Base-by-base conservation (phyloP, 2,888 invertebrate genomes). In the Pocota personata region DNA sequence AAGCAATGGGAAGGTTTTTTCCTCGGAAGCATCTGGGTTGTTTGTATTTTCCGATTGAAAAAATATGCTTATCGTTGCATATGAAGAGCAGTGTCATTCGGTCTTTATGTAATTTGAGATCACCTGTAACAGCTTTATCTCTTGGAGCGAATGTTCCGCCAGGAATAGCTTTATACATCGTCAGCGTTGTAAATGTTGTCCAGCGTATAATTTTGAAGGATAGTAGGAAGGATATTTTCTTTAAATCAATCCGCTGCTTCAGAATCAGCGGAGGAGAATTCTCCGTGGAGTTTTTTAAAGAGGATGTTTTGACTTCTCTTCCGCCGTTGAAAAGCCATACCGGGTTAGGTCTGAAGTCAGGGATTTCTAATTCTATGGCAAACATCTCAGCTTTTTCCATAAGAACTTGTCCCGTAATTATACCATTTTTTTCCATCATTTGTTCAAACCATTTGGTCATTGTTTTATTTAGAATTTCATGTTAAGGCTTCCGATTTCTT, bases 31-130 rank as follows among this genome's bases (percentile, higher is more conserved):
- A 58, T 37, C 35, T 35, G 8, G 58, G 35, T 19, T 58, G 19
- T 10, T 57, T 57, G 35, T 60, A 60, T 60, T 60, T 60, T n/a
- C 24, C 60, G 7, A 60, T 60, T 24, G 79, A 57, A 66, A 64
- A 72, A 1, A 79, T 35, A 55, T 40, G 60, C 46, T 72, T 79
- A 21, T 79, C 79, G 30, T 79, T 79, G 37, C 66, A 30, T 66
- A 80, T 67, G 40, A 80, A 67, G 16, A 73, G 66, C 21, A 72
- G 40, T 21, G 37, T 60, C 0, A 60, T 8, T 60, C 40, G 37
- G 7, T 58, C 58, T 37, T 37, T 58, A 58, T 19, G 58, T 37
- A 58, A 60, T 40, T 21, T 37, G 40, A 12, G 40, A 60, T 24
- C 60, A 40, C 7, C 8, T 24, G 43, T 24, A n/a, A 60, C 60